Evolutionary conservation across 2,113 vertebrate species (phyloP).

Genomic region (Salminus brasiliensis): DNA sequence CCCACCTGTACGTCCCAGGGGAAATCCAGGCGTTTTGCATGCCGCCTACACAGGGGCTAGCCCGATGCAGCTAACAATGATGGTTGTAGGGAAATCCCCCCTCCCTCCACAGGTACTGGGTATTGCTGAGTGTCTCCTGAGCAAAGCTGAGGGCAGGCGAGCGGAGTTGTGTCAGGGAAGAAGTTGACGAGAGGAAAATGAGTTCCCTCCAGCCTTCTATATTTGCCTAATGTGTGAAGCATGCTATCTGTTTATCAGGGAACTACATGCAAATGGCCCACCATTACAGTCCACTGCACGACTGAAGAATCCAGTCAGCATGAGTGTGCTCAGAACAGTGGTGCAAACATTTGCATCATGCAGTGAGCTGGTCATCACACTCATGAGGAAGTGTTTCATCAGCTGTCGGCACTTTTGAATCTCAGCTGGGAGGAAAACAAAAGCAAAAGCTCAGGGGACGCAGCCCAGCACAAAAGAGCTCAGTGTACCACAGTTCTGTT

Average conservation of each 20-base stretch:
- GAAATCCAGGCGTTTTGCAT: conserved; percentile 73
- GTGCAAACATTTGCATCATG: conserved; percentile 39
- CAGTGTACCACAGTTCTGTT: conserved; percentile 50
- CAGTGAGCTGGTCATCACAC: neutral
- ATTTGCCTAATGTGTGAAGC: conserved; percentile 47
- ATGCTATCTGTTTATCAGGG: conserved; percentile 43
- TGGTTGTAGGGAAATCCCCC: conserved; percentile 62
- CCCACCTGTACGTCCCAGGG: conserved; percentile 48
- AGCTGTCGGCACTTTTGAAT: neutral
- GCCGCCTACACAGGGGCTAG: conserved; percentile 42
- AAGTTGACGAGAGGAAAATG: conserved; percentile 57
- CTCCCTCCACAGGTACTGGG: neutral
- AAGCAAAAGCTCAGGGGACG: conserved; percentile 17
- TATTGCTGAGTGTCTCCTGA: conserved; percentile 53
- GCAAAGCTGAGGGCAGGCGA: neutral
- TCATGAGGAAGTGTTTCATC: conserved; percentile 27
- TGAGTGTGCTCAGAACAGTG: neutral
- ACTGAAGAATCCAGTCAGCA: conserved; percentile 14
- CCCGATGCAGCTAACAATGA: conserved; percentile 32
- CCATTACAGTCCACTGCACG: neutral
- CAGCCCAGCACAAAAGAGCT: conserved; percentile 2
- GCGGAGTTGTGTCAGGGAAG: conserved; percentile 48
- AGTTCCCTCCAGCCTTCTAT: neutral
- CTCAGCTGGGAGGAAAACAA: conserved; percentile 26
- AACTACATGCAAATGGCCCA: conserved; percentile 70